Evolutionary conservation across 2,797 vertebrate genomes (phyloP).

Genomic region (Monodelphis domestica): DNA sequence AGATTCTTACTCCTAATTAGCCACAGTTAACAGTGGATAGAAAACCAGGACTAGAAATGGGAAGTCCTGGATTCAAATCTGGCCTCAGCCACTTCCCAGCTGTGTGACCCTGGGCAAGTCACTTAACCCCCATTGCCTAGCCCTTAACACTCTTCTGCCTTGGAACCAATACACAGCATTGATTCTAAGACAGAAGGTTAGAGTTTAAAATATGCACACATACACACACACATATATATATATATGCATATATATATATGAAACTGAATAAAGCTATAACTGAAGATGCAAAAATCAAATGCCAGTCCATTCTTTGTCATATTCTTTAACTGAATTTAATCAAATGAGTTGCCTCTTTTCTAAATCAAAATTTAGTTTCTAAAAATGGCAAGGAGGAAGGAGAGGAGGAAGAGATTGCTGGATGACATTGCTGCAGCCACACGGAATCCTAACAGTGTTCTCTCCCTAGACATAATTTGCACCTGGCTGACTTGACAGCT

Average conservation of each 20-base stretch:
- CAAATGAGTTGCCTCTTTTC: background rate
- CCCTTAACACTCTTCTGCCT: too few species aligned
- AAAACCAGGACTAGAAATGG: too few species aligned
- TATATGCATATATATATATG: too few species aligned
- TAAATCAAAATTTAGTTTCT: slow-evolving; percentile 1
- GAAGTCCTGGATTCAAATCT: too few species aligned
- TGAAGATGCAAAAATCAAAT: background rate
- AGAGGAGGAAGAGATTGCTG: background rate
- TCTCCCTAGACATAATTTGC: background rate
- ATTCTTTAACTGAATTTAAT: background rate
- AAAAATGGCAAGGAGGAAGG: background rate
- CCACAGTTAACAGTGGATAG: background rate
- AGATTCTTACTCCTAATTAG: background rate
- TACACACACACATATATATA: too few species aligned
- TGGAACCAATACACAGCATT: too few species aligned
- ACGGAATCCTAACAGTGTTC: background rate
- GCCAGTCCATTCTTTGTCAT: background rate
- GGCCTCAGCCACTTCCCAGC: too few species aligned
- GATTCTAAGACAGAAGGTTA: too few species aligned
- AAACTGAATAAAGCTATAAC: background rate
- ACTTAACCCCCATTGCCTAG: too few species aligned
- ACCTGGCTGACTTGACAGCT: background rate
- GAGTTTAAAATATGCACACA: too few species aligned
- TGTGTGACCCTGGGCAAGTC: too few species aligned
- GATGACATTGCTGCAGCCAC: too few species aligned